Evolutionary conservation across 2,888 invertebrate genomes (phyloP).

Genomic region (Allophyes oxyacanthae): DNA sequence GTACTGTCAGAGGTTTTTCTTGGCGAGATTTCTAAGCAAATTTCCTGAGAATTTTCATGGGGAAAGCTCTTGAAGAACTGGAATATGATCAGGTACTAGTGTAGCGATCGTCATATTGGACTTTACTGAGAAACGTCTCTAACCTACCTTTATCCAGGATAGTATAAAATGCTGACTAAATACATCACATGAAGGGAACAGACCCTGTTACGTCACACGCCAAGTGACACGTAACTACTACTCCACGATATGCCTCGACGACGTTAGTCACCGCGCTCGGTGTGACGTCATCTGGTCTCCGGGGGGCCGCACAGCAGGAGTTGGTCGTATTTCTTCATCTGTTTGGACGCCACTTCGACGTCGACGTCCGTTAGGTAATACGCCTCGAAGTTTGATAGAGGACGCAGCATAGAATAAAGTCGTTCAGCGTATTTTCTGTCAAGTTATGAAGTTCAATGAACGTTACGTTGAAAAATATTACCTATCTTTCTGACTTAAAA

Average conservation of each 20-base stretch:
- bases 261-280: background rate
- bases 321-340: conserved; percentile 83
- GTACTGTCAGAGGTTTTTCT: background rate
- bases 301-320: conserved; percentile 58
- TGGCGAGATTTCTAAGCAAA: background rate
- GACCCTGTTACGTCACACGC: conserved; percentile 3
- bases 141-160: background rate
- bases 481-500: no score
- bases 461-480: background rate
- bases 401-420: conserved; percentile 86
- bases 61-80: background rate
- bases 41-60: background rate
- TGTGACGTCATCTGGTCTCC: conserved; percentile 63
- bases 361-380: conserved; percentile 84
- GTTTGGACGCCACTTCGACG: conserved; percentile 76
- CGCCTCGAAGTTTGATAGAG: conserved; percentile 86
- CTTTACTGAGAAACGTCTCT: background rate
- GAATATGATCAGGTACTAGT: background rate
- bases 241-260: conserved; percentile 7
- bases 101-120: background rate
- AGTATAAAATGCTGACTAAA: conserved; percentile 1
- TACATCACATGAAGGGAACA: background rate
- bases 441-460: background rate
- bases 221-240: background rate
- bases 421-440: conserved; percentile 89